Evolutionary conservation across 2,113 vertebrate genomes (phyloP).

Genomic region (Phalacrocorax pelagicus): DNA sequence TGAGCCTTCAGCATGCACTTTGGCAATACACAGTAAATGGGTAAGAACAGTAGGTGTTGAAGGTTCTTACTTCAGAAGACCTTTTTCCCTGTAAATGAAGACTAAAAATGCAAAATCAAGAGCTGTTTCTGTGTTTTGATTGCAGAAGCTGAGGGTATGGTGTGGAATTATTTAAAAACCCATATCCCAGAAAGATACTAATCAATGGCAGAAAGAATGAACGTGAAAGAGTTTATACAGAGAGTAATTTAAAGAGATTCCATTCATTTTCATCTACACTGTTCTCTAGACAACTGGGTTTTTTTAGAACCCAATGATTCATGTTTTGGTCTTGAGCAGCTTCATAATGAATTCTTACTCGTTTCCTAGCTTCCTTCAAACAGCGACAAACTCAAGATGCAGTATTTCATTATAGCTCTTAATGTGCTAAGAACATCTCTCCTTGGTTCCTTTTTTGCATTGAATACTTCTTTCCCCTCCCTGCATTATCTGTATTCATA

Average conservation of each 20-base stretch:
- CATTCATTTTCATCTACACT: constrained; percentile 54
- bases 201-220: constrained; percentile 55
- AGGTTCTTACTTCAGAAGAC: neutral
- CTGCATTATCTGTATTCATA: neutral
- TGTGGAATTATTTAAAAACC: constrained; percentile 45
- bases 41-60: constrained; percentile 5
- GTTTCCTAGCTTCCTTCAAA: constrained; percentile 42
- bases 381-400: constrained; percentile 38
- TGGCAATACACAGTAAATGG: neutral
- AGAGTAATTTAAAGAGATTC: constrained; percentile 62
- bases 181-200: constrained; percentile 42
- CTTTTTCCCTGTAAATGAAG: constrained; percentile 30
- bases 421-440: constrained; percentile 10
- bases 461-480: neutral
- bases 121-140: constrained; percentile 54
- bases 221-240: constrained; percentile 49
- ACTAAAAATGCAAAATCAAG: constrained; percentile 43
- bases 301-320: constrained; percentile 57
- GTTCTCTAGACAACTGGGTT: constrained; percentile 47
- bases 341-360: constrained; percentile 57
- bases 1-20: neutral
- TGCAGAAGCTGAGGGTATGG: constrained; percentile 16
- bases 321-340: constrained; percentile 53
- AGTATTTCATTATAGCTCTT: constrained; percentile 47
- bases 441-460: neutral